Evolutionary conservation across 92 coral and sea anemone genomes (phyloP).

Genomic region (Porites divaricata): DNA sequence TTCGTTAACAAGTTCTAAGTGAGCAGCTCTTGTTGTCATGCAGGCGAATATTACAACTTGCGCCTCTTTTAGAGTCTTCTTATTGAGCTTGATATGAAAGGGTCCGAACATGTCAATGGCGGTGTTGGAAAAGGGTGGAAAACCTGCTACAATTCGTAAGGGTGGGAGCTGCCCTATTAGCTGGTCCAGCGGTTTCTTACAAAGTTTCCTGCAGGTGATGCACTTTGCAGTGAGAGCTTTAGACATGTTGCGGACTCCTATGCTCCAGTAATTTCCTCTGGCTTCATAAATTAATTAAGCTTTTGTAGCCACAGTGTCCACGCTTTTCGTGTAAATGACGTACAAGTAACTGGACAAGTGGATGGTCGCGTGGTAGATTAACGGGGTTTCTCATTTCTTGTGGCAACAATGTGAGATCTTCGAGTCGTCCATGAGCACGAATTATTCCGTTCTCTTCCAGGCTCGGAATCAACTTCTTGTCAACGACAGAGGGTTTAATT

Average conservation of each 20-base stretch:
- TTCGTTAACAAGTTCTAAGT: no score
- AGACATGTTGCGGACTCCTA: background rate
- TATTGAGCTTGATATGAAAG: constrained; percentile 50
- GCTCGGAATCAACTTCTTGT: constrained; percentile 49
- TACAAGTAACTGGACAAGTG: constrained; percentile 39
- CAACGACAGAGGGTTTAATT: constrained; percentile 34
- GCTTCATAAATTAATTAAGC: constrained; percentile 60
- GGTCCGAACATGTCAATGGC: constrained; percentile 52
- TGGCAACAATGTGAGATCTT: constrained; percentile 58
- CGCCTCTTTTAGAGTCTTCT: constrained; percentile 30
- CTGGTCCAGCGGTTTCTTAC: no score
- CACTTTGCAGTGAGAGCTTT: constrained; percentile 8
- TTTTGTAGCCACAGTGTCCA: constrained; percentile 63
- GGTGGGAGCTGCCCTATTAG: background rate
- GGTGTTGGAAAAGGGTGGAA: constrained; percentile 21
- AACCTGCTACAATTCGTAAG: constrained; percentile 61
- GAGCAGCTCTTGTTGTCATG: no score
- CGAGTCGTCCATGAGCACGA: constrained; percentile 67
- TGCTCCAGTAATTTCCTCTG: constrained; percentile 54
- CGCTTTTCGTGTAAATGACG: constrained; percentile 55
- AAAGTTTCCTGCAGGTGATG: background rate
- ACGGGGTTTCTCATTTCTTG: no score
- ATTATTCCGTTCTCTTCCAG: constrained; percentile 51
- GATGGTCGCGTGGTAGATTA: constrained; percentile 63
- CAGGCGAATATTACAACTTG: no score